Evolutionary conservation across 2,888 invertebrate genomes (phyloP).

Genomic region (Zele albiditarsus): DNA sequence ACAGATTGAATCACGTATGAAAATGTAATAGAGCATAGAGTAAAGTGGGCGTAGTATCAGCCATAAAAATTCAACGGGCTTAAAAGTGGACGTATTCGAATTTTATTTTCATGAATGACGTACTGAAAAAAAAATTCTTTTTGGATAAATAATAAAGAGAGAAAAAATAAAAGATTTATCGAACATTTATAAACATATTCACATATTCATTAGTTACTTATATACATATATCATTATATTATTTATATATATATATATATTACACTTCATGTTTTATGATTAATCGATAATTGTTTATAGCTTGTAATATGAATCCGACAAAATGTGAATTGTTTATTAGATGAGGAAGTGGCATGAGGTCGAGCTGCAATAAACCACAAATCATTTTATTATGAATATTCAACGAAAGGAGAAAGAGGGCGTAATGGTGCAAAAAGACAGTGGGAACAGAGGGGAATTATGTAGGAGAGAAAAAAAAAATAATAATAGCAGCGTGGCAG

Average conservation of each 20-base stretch:
- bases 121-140: neutral
- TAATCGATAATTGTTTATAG: conserved; percentile 12
- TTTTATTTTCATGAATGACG: neutral
- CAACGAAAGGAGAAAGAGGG: conserved; percentile 53
- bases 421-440: conserved; percentile 40
- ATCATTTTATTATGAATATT: conserved; percentile 67
- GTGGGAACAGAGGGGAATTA: neutral
- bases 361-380: conserved; percentile 59
- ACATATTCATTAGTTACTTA: neutral
- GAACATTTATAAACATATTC: neutral
- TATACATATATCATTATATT: neutral
- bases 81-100: neutral
- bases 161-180: neutral
- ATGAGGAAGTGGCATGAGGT: conserved; percentile 53
- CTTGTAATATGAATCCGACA: conserved; percentile 34
- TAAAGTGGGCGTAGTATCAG: neutral
- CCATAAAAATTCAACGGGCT: conserved; percentile 4
- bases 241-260: conserved; percentile 6
- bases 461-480: neutral
- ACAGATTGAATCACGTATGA: conserved; percentile 26
- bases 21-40: conserved; percentile 10
- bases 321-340: conserved; percentile 55
- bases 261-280: neutral
- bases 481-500: neutral
- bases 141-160: neutral